These are phyloP conservation scores for Synanthedon andrenaeformis DNA, from an alignment of 2,888 invertebrate genomes.

Conservation along the genomic window DNA sequence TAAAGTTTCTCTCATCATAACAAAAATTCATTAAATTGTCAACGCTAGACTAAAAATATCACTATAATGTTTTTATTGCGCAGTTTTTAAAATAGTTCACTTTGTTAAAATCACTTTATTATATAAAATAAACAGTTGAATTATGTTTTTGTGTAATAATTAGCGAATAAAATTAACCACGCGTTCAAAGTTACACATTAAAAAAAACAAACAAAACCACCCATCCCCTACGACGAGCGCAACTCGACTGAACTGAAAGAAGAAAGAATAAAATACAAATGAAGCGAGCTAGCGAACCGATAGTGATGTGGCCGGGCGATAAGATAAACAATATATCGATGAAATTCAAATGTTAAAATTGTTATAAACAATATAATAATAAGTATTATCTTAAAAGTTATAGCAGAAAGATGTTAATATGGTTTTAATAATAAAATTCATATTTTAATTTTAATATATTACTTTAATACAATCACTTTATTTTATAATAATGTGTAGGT, in stretches of 20 bases:
- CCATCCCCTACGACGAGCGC: slow-evolving; percentile 7
- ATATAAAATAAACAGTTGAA: slow-evolving; percentile 7
- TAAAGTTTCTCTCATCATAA: slow-evolving; percentile 3
- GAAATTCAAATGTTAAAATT: neutral
- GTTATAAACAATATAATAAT: no score
- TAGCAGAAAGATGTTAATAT: no score
- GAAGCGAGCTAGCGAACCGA: slow-evolving; percentile 30
- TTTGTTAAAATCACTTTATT: neutral
- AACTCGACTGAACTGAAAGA: slow-evolving; percentile 32
- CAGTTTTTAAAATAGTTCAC: neutral
- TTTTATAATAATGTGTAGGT: no score
- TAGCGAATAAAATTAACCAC: slow-evolving; percentile 25
- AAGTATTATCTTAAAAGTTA: no score
- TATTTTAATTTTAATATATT: no score
- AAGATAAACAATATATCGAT: neutral
- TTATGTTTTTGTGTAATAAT: slow-evolving; percentile 10
- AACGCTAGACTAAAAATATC: slow-evolving; percentile 11
- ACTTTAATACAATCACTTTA: no score
- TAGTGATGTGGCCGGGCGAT: slow-evolving; percentile 6
- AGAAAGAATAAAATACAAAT: slow-evolving; percentile 17
- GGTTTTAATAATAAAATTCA: no score
- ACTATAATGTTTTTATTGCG: slow-evolving; percentile 3
- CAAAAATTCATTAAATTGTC: slow-evolving; percentile 3
- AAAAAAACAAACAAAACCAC: slow-evolving; percentile 11
- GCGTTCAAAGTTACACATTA: slow-evolving; percentile 22